Evolutionary conservation across 2,113 vertebrate species (phyloP).

Genomic region (Caranx melampygus): DNA sequence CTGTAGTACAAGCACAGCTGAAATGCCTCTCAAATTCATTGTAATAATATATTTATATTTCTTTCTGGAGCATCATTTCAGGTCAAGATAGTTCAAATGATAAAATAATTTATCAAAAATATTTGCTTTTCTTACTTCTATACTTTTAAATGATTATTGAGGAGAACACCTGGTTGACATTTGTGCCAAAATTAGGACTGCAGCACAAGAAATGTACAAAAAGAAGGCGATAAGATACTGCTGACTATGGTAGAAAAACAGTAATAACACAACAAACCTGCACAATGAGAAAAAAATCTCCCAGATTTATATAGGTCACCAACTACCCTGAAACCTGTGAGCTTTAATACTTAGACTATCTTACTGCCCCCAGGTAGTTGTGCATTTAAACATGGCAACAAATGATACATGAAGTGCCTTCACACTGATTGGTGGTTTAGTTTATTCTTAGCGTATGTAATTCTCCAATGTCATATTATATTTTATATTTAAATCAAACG

Average conservation of each 20-base stretch:
- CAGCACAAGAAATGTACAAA: conserved; percentile 25
- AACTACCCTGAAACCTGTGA: conserved; percentile 3
- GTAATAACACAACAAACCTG: not conserved
- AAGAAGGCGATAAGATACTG: conserved; percentile 1
- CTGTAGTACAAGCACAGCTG: conserved; percentile 1
- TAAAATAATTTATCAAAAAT: conserved; percentile 70
- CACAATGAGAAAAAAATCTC: not conserved
- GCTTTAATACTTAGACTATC: conserved; percentile 16
- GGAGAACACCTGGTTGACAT: conserved; percentile 20
- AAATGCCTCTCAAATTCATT: conserved; percentile 10
- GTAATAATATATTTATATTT: not conserved
- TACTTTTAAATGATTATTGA: conserved; percentile 19
- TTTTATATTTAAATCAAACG: conserved; percentile 7
- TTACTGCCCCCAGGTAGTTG: conserved; percentile 11
- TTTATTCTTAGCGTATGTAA: conserved; percentile 28
- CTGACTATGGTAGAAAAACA: conserved; percentile 16
- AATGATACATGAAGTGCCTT: conserved; percentile 14
- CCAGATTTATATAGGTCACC: not conserved
- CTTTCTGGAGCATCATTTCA: conserved; percentile 11
- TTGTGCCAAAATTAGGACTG: conserved; percentile 29
- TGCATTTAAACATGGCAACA: not conserved
- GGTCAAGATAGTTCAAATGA: conserved; percentile 17
- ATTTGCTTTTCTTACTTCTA: conserved; percentile 26
- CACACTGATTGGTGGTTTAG: conserved; percentile 33
- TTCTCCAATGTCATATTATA: not conserved